phyloP scores from a whole-genome alignment of 1,140 invertebrate genomes.

The Neodiprion virginianus region DNA sequence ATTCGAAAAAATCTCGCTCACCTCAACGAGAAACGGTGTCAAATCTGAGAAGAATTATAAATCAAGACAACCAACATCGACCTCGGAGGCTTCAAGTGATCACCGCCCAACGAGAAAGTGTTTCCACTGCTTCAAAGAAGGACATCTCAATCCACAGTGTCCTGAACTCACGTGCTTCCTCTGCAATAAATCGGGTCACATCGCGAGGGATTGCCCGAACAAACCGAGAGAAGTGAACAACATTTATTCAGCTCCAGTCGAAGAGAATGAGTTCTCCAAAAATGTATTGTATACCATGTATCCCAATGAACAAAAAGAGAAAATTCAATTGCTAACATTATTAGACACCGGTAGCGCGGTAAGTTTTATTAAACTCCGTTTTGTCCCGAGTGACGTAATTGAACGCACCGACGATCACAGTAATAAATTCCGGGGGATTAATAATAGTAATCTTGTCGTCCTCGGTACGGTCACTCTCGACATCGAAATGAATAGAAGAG shows the following conservation, averaged over 20 bases:
- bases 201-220: constrained; percentile 12
- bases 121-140: background rate
- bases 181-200: constrained; percentile 13
- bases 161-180: background rate
- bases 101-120: background rate
- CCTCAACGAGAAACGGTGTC: no score
- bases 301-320: background rate
- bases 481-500: background rate
- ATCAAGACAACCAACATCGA: no score
- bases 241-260: no score
- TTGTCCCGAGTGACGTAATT: background rate
- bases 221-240: background rate
- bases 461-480: background rate
- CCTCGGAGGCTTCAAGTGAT: no score
- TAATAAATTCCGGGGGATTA: background rate
- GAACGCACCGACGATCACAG: background rate
- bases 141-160: background rate
- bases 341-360: background rate
- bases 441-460: background rate
- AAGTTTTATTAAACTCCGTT: background rate
- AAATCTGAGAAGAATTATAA: no score
- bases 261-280: constrained; percentile 14
- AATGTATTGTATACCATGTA: background rate
- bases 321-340: no score
- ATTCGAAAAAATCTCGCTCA: no score